Conservation (phyloP, 2,113 vertebrate species). For the Bujurquina vittata region DNA sequence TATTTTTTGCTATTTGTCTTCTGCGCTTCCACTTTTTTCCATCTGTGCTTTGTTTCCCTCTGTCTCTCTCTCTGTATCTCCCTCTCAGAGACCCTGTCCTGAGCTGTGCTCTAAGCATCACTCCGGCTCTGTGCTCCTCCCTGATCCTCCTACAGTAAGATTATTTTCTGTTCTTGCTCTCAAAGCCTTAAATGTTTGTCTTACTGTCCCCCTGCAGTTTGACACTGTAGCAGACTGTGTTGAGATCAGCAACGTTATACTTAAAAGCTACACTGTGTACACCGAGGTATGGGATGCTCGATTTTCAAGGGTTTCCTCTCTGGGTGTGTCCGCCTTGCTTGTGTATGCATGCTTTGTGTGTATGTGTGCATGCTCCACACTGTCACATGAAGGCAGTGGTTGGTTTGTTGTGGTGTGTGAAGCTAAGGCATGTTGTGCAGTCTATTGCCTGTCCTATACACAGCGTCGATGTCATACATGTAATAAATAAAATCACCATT, state of each 20-base stretch:
- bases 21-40: neutral
- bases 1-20: neutral
- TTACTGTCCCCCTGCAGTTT: slow-evolving; percentile 84
- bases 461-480: neutral
- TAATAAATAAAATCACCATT: neutral
- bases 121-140: slow-evolving; percentile 58
- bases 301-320: slow-evolving; percentile 24
- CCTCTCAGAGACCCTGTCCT: slow-evolving; percentile 69
- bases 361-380: neutral
- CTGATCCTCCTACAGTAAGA: slow-evolving; percentile 70
- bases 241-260: slow-evolving; percentile 89
- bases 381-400: neutral
- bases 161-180: slow-evolving; percentile 10
- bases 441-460: neutral
- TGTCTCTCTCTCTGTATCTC: slow-evolving; percentile 5
- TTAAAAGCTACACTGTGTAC: slow-evolving; percentile 91
- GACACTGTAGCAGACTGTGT: slow-evolving; percentile 89
- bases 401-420: slow-evolving; percentile 1
- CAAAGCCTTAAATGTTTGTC: slow-evolving; percentile 58
- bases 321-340: slow-evolving; percentile 34
- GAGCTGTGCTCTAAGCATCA: slow-evolving; percentile 73
- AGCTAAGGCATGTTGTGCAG: neutral
- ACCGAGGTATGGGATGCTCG: slow-evolving; percentile 86
- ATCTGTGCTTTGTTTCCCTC: neutral
- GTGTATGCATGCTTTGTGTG: slow-evolving; percentile 47